A percentile compares a stretch with the other conserved stretches of the same genome.
Evolutionary conservation across 2,113 vertebrate genomes (phyloP).

Genomic region (Haemorhous mexicanus): DNA sequence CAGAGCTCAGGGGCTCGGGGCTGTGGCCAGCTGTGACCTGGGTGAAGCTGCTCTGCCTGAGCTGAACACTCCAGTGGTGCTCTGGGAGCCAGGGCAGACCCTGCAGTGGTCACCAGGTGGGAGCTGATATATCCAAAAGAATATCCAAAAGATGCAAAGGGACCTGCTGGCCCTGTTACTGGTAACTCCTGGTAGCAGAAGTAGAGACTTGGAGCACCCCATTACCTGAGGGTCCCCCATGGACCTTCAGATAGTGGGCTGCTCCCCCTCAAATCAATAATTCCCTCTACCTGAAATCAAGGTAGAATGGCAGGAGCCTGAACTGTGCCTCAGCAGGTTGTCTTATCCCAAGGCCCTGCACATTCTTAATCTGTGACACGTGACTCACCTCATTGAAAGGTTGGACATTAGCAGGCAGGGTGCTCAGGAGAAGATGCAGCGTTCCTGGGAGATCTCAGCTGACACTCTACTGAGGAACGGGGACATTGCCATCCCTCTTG

Average conservation of each 20-base stretch:
- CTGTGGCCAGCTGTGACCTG: not conserved
- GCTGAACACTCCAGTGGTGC: not conserved
- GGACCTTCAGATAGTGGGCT: not conserved
- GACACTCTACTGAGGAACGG: rapidly evolving
- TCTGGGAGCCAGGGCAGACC: not conserved
- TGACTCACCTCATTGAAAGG: not conserved
- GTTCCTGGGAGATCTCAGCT: not conserved
- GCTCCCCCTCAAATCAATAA: not conserved
- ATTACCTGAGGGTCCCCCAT: not conserved
- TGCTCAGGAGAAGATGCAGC: not conserved
- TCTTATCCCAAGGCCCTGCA: not conserved
- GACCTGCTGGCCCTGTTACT: not conserved
- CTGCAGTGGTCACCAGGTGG: not conserved
- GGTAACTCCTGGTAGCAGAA: not conserved
- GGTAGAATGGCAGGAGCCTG: not conserved
- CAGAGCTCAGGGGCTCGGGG: not conserved
- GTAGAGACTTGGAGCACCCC: not conserved
- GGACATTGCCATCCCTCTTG: not conserved
- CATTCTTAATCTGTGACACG: not conserved
- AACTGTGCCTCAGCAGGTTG: not conserved
- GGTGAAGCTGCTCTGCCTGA: not conserved
- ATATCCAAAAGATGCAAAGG: not conserved
- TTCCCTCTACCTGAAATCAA: not conserved
- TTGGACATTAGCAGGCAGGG: not conserved
- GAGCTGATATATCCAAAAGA: not conserved